These are phyloP conservation scores for Acronicta psi DNA, from an alignment of 2,888 invertebrate genomes.

Conservation along the genomic window DNA sequence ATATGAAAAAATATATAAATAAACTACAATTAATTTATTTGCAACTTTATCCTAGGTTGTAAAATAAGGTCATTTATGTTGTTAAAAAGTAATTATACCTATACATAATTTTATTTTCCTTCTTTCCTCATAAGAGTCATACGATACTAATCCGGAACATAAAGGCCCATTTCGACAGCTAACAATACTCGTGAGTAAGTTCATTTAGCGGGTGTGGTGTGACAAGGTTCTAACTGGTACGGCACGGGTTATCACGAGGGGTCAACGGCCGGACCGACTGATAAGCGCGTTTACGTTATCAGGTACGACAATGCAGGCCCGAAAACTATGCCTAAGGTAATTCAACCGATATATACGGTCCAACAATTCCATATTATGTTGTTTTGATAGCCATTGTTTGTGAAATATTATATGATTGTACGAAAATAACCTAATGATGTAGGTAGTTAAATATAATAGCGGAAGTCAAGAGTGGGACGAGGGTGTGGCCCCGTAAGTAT, in stretches of 20 bases:
- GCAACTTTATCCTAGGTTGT: not conserved
- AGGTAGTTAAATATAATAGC: not conserved
- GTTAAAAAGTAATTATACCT: no score
- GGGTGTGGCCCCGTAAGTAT: not conserved
- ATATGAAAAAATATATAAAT: no score
- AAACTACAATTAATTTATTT: not conserved
- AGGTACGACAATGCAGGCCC: constrained; percentile 83
- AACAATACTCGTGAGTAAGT: constrained; percentile 24
- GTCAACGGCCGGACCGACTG: constrained; percentile 72
- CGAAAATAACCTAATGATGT: constrained; percentile 6
- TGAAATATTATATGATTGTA: constrained; percentile 11
- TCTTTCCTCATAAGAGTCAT: constrained; percentile 5
- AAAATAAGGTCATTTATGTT: no score
- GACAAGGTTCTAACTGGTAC: constrained; percentile 34
- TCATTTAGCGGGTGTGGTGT: constrained; percentile 22
- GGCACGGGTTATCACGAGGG: constrained; percentile 70
- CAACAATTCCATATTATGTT: constrained; percentile 8
- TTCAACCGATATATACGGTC: constrained; percentile 68
- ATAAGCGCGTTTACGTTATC: constrained; percentile 78
- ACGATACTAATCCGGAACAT: not conserved
- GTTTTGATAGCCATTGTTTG: constrained; percentile 12
- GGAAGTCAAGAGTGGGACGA: no score
- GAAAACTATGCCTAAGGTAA: constrained; percentile 71
- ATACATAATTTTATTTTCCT: not conserved
- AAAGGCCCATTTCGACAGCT: constrained; percentile 1